Evolutionary conservation across 2,888 invertebrate genomes (phyloP), one percentile per base, ranked within the genome.

Genomic region (Yponomeuta evonymella): DNA sequence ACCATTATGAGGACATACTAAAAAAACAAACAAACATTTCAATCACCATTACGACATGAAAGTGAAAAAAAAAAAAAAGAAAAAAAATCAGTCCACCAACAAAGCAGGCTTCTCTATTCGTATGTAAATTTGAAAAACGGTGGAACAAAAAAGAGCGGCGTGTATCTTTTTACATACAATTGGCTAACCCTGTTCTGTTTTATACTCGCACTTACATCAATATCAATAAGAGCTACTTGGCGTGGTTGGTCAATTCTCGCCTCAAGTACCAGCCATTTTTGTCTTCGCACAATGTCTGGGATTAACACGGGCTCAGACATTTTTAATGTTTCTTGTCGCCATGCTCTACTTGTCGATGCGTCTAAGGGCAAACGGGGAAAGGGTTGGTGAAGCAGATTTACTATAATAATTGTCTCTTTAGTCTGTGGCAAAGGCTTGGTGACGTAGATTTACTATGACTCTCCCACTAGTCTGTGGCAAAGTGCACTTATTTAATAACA

Each of bases 31-130:
- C 51, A 58, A 58, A 58, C 51, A 58, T 58, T 58, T 58, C 51
- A 58, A 58, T 58, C 51, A 58, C 51, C 15, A 58, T 43, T 43
- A 8, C 43, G 43, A 43, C 15, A 15, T 58, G 15, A 58, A 58
- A 12, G 15, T 58, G 8, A 58, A 58, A 58, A 15, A 15, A n/a
- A n/a, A n/a, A 51, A 65, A 65, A 43, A 43, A 36, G n/a, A 36
- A 15, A 67, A 66, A 67, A 43, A 43, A 67, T 12, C 29, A 23
- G 33, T 67, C 67, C 30, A 30, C 66, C 2, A 67, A 79, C 77
- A 76, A 76, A 80, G 78, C 76, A 74, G 73, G 75, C 73, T 76
- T 79, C 77, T 74, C 83, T 48, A 70, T 70, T 70, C n/a, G 64
- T 70, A 70, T 70, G 70, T 64, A 70, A 70, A 70, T 70, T n/a